Base-by-base conservation (phyloP, 1,140 invertebrate species). In the Lasioglossum baleicum region DNA sequence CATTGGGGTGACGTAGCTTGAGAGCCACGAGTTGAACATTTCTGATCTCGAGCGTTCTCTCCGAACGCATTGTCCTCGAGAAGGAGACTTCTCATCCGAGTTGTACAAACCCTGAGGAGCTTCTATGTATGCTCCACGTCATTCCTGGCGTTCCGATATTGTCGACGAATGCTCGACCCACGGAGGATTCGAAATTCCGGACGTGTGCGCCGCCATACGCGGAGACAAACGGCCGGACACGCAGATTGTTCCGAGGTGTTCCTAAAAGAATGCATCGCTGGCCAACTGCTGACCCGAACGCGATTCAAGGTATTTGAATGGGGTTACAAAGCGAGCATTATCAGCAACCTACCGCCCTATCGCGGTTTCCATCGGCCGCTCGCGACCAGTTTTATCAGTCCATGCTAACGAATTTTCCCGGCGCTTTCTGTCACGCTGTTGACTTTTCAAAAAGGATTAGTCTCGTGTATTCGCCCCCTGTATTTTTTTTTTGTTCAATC, bases 111-210 rank as follows among this genome's bases (percentile, higher is more conserved):
- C 42, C 44, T 8, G 58, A 63, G 64, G 44, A 42, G 64, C 60
- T 48, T 3, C 35, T 15, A 48, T 35, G 76, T 65, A 48, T 35
- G 76, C 56, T 64, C 67, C 31, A 13, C 75, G 56, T n/a, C 84
- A 83, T 86, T 75, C 75, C 48, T 26, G 17, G 51, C 69, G 63
- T 83, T 68, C 83, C 83, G 80, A 80, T 85, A 85, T 85, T 75
- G 40, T 76, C 66, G 65, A 76, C 58, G 63, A 69, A 58, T 68
- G 68, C 79, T 82, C 68, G 40, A 1, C 15, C 51, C 61, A 70
- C 13, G 42, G 42, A 35, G 75, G 69, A 80, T 69, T 79, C 64
- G 83, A 85, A 74, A 85, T 86, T 85, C 83, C 83, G 44, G 48
- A 15, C 71, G 66, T 56, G 69, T 44, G 64, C 35, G 60, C 35